phyloP scores from a whole-genome alignment of 2,888 invertebrate genomes.

The Caenorhabditis sp. region DNA sequence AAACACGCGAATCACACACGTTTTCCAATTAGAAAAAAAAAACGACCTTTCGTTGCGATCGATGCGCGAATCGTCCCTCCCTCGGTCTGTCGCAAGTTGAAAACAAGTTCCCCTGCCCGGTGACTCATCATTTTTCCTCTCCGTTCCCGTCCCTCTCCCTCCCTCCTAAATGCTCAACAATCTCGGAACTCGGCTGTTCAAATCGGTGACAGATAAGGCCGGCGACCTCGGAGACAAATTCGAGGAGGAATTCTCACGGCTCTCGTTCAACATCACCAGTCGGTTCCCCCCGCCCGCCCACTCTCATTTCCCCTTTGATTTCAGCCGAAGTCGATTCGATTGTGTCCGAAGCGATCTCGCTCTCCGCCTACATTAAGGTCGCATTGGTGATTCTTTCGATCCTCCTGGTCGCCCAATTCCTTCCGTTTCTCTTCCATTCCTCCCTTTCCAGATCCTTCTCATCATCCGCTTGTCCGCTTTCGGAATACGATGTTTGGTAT shows the following conservation, averaged over 20 bases:
- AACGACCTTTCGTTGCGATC: slow-evolving; percentile 30
- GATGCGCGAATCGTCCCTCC: slow-evolving; percentile 3
- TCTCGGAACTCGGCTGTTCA: slow-evolving; percentile 63
- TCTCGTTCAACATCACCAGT: slow-evolving; percentile 68
- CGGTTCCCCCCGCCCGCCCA: neutral
- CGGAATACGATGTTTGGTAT: slow-evolving; percentile 61
- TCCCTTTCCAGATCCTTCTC: slow-evolving; percentile 51
- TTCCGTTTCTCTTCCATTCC: neutral
- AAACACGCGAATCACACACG: slow-evolving; percentile 28
- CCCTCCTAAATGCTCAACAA: slow-evolving; percentile 62
- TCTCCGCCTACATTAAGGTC: slow-evolving; percentile 69
- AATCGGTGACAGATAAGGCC: slow-evolving; percentile 69
- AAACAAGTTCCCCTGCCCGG: slow-evolving; percentile 40
- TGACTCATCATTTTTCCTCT: slow-evolving; percentile 24
- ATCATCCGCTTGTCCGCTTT: slow-evolving; percentile 61
- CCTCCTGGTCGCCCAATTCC: slow-evolving; percentile 35
- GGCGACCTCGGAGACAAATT: slow-evolving; percentile 71
- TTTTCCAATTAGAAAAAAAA: slow-evolving; percentile 24
- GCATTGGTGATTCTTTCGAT: slow-evolving; percentile 60
- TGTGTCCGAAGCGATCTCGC: slow-evolving; percentile 63
- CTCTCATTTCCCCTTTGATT: too few relatives aligned
- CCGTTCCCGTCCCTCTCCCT: neutral
- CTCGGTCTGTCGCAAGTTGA: slow-evolving; percentile 22
- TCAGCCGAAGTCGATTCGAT: slow-evolving; percentile 69
- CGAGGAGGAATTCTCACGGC: slow-evolving; percentile 64